Conservation (phyloP, 37 sponge, comb jelly and placozoan genomes). For the Spongilla lacustris region DNA sequence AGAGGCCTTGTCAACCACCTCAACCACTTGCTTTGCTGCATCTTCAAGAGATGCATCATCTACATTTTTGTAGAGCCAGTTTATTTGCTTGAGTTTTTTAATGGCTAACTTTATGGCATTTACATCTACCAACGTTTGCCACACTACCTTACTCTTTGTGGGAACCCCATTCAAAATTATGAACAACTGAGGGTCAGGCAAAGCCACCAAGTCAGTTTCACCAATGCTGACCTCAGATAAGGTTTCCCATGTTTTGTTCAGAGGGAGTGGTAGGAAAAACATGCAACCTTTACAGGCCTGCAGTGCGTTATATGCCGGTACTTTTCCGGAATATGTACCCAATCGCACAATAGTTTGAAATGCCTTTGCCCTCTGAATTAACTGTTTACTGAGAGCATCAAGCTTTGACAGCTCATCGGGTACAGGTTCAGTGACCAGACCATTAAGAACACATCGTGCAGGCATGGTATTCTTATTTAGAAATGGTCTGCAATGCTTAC, state of each 20-base stretch:
- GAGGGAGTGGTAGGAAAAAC: slow-evolving; percentile 51
- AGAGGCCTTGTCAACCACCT: slow-evolving; percentile 34
- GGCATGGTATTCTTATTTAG: slow-evolving; percentile 45
- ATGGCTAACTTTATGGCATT: too few relatives aligned
- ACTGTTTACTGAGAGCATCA: too few relatives aligned
- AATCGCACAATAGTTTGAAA: slow-evolving; percentile 59
- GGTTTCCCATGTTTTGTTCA: slow-evolving; percentile 43
- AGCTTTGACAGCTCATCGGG: slow-evolving; percentile 46
- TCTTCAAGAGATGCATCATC: too few relatives aligned
- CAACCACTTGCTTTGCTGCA: slow-evolving; percentile 46
- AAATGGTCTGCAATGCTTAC: slow-evolving; percentile 44
- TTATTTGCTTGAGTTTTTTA: too few relatives aligned
- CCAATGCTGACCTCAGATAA: neutral
- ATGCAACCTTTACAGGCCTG: slow-evolving; percentile 30
- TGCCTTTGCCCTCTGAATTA: too few relatives aligned
- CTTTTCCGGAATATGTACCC: too few relatives aligned
- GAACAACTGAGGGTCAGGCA: slow-evolving; percentile 28
- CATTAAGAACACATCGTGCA: slow-evolving; percentile 64
- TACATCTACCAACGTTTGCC: too few relatives aligned
- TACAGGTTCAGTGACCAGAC: slow-evolving; percentile 44
- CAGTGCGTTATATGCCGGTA: slow-evolving; percentile 37
- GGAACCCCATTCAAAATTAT: slow-evolving; percentile 50
- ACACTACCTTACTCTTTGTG: too few relatives aligned
- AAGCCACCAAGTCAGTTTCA: too few relatives aligned
- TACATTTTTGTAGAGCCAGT: too few relatives aligned